A percentile compares a stretch with the other conserved stretches of the same genome.
Conservation (phyloP, 1,140 invertebrate genomes). For the Ephestia elutella region DNA sequence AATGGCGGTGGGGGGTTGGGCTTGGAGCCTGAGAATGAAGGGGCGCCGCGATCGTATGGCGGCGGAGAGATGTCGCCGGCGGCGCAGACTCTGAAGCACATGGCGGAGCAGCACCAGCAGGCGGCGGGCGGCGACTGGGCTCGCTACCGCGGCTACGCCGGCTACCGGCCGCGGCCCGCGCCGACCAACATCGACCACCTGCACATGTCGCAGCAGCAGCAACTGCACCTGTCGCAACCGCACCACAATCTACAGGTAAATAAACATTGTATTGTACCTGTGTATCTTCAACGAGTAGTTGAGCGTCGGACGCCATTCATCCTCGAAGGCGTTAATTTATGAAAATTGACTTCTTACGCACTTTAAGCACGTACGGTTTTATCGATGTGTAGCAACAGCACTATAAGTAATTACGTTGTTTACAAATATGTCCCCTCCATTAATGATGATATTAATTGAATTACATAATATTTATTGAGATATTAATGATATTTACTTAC, state of each 20-base stretch:
- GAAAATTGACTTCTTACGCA: too few relatives aligned
- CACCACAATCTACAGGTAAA: conserved; percentile 84
- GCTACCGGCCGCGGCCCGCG: conserved; percentile 78
- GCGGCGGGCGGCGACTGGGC: conserved; percentile 69
- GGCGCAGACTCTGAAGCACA: conserved; percentile 94
- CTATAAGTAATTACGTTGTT: too few relatives aligned
- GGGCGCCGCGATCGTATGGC: conserved; percentile 58
- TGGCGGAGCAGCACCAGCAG: conserved; percentile 97
- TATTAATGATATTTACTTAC: too few relatives aligned
- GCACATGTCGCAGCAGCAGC: conserved; percentile 90
- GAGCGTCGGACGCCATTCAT: too few relatives aligned
- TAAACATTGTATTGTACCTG: conserved; percentile 2
- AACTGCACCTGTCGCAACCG: conserved; percentile 87
- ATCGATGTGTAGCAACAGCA: too few relatives aligned
- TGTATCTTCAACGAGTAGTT: too few relatives aligned
- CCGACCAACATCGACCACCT: conserved; percentile 75
- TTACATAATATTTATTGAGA: too few relatives aligned
- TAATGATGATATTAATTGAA: too few relatives aligned
- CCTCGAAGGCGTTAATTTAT: too few relatives aligned
- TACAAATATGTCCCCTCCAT: too few relatives aligned
- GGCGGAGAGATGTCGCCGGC: conserved; percentile 85
- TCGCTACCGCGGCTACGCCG: conserved; percentile 78
- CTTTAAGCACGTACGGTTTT: too few relatives aligned
- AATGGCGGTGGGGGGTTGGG: conserved; percentile 65
- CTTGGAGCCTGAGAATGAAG: conserved; percentile 69